Conservation (phyloP, 2,888 invertebrate species). For the Melikaiella ostensackeni region DNA sequence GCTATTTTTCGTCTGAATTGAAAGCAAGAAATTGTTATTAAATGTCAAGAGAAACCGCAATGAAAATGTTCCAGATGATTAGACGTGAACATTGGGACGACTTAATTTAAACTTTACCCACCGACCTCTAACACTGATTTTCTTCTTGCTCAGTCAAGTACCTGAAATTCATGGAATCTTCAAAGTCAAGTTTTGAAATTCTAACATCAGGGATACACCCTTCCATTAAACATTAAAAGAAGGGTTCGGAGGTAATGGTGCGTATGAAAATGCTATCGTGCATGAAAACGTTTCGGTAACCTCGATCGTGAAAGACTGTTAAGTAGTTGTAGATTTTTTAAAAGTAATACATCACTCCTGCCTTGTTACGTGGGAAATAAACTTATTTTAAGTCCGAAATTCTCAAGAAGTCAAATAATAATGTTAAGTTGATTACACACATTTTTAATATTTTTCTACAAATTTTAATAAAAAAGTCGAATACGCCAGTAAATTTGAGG, state of each 20-base stretch:
- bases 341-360: background rate
- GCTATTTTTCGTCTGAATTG: background rate
- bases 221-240: constrained; percentile 41
- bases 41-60: background rate
- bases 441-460: no score
- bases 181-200: constrained; percentile 6
- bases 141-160: background rate
- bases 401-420: no score
- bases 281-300: constrained; percentile 42
- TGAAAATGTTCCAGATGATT: background rate
- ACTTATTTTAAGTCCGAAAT: constrained; percentile 8
- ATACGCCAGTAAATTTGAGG: no score
- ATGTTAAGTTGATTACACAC: no score
- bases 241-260: constrained; percentile 55
- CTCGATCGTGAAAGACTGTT: constrained; percentile 13
- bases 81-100: background rate
- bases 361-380: background rate
- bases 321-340: constrained; percentile 22
- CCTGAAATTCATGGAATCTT: background rate
- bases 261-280: constrained; percentile 47
- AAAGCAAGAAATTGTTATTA: background rate
- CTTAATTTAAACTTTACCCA: background rate
- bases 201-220: constrained; percentile 47
- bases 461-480: no score
- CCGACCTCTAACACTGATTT: background rate